A percentile compares a stretch with the other conserved stretches of the same genome.
Conservation (phyloP, 2,797 vertebrate species). For the Lophotriccus pileatus region DNA sequence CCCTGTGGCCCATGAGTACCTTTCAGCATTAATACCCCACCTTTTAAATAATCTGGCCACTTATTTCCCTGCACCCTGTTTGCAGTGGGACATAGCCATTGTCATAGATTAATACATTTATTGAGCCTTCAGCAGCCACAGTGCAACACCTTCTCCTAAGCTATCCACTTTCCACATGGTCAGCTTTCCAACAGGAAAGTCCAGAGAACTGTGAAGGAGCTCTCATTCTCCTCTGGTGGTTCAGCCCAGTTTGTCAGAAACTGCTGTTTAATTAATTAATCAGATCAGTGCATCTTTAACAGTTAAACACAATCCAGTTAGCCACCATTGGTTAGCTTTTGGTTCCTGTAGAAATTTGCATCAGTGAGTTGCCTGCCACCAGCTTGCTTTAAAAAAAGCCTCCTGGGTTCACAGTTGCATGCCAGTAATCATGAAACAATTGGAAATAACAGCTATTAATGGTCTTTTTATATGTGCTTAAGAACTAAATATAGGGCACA, state of each 20-base stretch:
- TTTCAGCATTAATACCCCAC: neutral
- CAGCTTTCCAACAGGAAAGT: neutral
- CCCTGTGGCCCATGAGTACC: neutral
- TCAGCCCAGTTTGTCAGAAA: neutral
- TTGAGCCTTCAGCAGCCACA: neutral
- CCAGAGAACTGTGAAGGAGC: neutral
- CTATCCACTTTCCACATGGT: neutral
- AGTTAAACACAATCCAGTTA: neutral
- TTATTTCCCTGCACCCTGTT: neutral
- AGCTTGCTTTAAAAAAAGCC: neutral
- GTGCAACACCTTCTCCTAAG: neutral
- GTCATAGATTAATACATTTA: neutral
- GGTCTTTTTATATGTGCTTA: neutral
- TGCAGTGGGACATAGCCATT: neutral
- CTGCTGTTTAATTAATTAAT: neutral
- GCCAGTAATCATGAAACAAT: neutral
- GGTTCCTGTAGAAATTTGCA: neutral
- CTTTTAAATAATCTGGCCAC: neutral
- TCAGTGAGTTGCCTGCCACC: neutral
- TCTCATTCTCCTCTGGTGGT: neutral
- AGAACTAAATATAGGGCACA: neutral
- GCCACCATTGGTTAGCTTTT: neutral
- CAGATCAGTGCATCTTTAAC: neutral
- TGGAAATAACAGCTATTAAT: neutral
- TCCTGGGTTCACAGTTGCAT: neutral